Percentiles rank a stretch among this genome's conserved stretches.
These are phyloP conservation scores for Choloepus didactylus DNA, from an alignment of 2,797 vertebrate genomes.

Conservation along the genomic window DNA sequence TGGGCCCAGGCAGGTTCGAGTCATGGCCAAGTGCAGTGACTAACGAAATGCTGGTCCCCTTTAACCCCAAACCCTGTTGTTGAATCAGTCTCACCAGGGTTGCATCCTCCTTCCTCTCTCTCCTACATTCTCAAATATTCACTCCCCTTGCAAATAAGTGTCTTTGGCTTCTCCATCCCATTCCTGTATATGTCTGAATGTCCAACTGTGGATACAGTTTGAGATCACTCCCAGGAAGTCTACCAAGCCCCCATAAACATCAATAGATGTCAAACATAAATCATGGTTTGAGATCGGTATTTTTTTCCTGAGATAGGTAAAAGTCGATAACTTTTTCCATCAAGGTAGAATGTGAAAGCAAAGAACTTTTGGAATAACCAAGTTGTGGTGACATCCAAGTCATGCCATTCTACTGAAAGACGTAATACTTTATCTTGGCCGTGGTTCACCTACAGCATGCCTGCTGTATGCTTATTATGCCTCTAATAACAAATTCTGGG, in stretches of 20 bases:
- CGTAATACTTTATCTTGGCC: not conserved
- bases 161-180: not conserved
- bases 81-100: not conserved
- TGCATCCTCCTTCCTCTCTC: not conserved
- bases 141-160: not conserved
- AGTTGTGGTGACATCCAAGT: not conserved
- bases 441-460: fast-evolving
- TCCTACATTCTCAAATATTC: not conserved
- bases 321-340: not conserved
- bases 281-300: not conserved
- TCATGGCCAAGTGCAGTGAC: not conserved
- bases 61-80: not conserved
- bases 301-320: not conserved
- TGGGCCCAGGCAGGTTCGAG: not conserved
- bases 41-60: not conserved
- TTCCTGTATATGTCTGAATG: not conserved
- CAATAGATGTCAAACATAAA: not conserved
- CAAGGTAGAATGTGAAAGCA: not conserved
- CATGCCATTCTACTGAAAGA: not conserved
- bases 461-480: not conserved
- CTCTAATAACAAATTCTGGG: not conserved
- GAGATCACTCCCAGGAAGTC: not conserved
- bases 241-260: not conserved
- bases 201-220: not conserved
- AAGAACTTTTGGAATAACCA: not conserved